Evolutionary conservation across 2,797 vertebrate genomes (phyloP).

Genomic region (Acipenser ruthenus): DNA sequence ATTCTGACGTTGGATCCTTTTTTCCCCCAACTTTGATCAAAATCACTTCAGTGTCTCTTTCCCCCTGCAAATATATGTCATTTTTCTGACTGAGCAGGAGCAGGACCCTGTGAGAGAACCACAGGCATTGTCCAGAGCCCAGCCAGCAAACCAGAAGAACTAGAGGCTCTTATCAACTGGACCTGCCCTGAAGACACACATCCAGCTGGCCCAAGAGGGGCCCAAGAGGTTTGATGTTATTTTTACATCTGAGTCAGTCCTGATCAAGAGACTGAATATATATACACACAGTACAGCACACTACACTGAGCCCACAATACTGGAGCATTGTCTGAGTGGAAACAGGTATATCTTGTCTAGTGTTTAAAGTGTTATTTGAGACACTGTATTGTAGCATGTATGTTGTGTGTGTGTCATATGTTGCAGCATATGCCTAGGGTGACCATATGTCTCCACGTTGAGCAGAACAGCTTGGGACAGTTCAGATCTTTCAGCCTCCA

Average conservation of each 20-base stretch:
- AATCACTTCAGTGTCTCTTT: constrained; percentile 3
- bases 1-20: not conserved
- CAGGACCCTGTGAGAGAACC: not conserved
- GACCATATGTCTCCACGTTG: no score
- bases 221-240: not conserved
- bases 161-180: not conserved
- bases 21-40: not conserved
- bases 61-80: not conserved
- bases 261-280: constrained; percentile 15
- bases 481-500: no score
- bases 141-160: constrained; percentile 3
- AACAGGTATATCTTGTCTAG: no score
- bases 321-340: no score
- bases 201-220: constrained; percentile 25
- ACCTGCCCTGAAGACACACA: constrained; percentile 25
- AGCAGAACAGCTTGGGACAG: no score
- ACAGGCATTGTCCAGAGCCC: not conserved
- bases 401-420: no score
- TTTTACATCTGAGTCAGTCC: constrained; percentile 20
- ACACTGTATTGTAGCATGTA: no score
- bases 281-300: not conserved
- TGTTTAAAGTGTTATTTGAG: no score
- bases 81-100: constrained; percentile 4
- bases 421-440: no score
- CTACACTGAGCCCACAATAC: no score